phyloP scores from a whole-genome alignment of 1,140 invertebrate genomes.

The Augochlora pura region DNA sequence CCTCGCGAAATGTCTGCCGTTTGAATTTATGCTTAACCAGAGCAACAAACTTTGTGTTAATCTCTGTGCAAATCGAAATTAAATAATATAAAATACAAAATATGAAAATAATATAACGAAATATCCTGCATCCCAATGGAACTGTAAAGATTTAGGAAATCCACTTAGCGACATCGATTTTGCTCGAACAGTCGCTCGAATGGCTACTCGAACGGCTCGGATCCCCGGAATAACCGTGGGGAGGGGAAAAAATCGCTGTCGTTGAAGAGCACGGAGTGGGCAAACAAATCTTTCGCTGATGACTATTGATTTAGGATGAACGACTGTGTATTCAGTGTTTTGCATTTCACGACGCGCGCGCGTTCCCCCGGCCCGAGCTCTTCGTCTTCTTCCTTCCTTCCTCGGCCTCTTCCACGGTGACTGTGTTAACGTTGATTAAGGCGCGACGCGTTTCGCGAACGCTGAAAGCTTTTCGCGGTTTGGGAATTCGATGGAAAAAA shows the following conservation, averaged over 20 bases:
- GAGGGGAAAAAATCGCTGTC: constrained; percentile 12
- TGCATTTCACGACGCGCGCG: constrained; percentile 37
- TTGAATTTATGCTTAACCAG: no score
- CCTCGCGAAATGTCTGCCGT: no score
- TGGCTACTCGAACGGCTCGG: constrained; percentile 10
- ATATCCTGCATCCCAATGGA: no score
- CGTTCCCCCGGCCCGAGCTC: not conserved
- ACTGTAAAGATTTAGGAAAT: no score
- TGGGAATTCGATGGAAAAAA: not conserved
- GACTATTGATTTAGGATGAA: constrained; percentile 63
- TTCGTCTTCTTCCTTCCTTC: not conserved
- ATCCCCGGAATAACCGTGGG: constrained; percentile 20
- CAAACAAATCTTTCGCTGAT: constrained; percentile 56
- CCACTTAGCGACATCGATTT: not conserved
- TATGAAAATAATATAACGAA: no score
- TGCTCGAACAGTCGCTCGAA: not conserved
- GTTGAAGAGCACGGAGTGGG: constrained; percentile 40
- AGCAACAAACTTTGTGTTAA: no score
- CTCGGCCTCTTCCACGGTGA: not conserved
- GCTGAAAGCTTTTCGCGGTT: constrained; percentile 6
- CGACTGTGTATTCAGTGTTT: constrained; percentile 55
- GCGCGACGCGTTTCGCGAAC: not conserved
- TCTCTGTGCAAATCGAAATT: no score
- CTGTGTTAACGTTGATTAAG: constrained; percentile 22
- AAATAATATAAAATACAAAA: no score